Base-by-base conservation (phyloP, 2,888 invertebrate genomes). In the Dynastes tityus region DNA sequence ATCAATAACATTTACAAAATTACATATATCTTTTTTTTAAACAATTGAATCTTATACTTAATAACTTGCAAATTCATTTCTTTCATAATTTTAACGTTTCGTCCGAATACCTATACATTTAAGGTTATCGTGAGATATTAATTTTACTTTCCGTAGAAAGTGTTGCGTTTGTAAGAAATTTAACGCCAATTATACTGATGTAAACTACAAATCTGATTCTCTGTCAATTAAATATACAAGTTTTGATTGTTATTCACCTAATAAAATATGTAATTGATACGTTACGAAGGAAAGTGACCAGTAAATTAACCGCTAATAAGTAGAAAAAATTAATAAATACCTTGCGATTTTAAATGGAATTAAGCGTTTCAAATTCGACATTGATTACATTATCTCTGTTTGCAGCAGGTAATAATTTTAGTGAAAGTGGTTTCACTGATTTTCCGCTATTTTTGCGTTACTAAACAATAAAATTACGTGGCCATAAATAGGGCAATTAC, bases 381-480 rank as follows among this genome's bases (percentile, higher is more conserved):
- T 68, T 51, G 68, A 40, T 74, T 74, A 45, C 45, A 45, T 74
- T 74, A 45, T 45, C 27, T 61, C 27, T 61, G 58, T 40, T 74
- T 22, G 4, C 16, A 27, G 73, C 45, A 27, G 40, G 22, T 22
- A 61, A 61, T 61, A 74, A 74, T 74, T 74, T 74, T 27, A 74
- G 73, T 74, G 73, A 74, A 74, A 74, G 73, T 49, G 45, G 61
- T 61, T 29, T 45, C 45, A 27, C 27, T 45, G 22, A 61, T 74
- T 74, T 74, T 74, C 61, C 61, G 73, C 45, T 29, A 74, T 0
- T 27, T 74, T 63, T 63, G 61, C 73, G 45, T 74, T 74, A 63
- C 61, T 45, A 49, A 74, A 74, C 61, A 63, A 61, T 22, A 63
- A 63, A 11, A 32, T 0, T 32, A 13, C 32, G 29, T 29, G 11